A percentile compares a stretch with the other conserved stretches of the same genome.
Conservation (phyloP, 2,797 vertebrate genomes). For the Tragopan temminckii region DNA sequence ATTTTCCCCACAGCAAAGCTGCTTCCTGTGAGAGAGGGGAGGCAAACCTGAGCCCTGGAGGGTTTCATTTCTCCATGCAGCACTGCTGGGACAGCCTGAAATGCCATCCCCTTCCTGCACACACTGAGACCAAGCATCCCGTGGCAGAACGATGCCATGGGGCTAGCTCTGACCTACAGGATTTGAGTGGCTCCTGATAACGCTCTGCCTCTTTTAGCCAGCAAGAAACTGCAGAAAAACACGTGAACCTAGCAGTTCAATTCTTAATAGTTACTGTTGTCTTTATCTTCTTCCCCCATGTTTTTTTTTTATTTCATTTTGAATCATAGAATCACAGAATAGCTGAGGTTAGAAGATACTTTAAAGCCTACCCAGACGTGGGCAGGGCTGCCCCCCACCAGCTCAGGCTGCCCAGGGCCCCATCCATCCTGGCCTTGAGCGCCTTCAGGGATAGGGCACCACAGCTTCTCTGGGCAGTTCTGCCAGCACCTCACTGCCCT, state of each 20-base stretch:
- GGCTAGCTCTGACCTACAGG: neutral
- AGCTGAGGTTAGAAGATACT: too few relatives aligned
- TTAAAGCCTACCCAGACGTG: too few relatives aligned
- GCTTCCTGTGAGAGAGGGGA: accelerated
- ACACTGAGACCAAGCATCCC: neutral
- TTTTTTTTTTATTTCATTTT: neutral
- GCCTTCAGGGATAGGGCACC: too few relatives aligned
- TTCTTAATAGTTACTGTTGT: neutral
- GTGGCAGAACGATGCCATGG: accelerated
- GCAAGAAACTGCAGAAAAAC: neutral
- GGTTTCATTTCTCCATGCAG: neutral
- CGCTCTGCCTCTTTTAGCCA: neutral
- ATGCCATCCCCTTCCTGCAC: neutral
- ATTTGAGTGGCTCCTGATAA: accelerated
- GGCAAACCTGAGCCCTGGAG: neutral
- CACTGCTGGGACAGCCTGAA: neutral
- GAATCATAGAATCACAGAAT: too few relatives aligned
- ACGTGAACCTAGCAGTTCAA: neutral
- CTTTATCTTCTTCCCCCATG: neutral
- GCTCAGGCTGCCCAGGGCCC: too few relatives aligned
- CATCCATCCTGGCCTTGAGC: too few relatives aligned
- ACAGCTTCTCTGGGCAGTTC: too few relatives aligned
- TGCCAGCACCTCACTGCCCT: too few relatives aligned
- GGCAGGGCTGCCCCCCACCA: too few relatives aligned
- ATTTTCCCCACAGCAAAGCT: neutral